Base-by-base conservation (phyloP, 2,888 invertebrate species). In the Pristionchus mayeri region DNA sequence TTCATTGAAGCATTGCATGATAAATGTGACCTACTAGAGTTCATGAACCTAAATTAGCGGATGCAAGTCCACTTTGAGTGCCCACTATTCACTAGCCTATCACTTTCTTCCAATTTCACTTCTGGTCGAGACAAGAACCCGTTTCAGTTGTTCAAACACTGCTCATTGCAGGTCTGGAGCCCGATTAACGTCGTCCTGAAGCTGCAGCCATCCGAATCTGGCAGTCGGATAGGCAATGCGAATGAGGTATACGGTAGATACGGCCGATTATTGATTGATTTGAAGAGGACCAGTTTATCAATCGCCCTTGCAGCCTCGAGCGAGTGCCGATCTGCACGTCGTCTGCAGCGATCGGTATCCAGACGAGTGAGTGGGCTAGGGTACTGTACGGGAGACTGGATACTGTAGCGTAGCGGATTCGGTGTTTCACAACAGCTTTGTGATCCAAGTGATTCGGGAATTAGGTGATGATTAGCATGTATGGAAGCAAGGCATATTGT, bases 321-420 rank as follows among this genome's bases (percentile, higher is more conserved):
- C 80, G 24, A 84, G 85, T 37, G 85, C 84, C 4, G 75, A 81
- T 34, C 84, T 87, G 7, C 82, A 81, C n/a, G 85, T 87, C 4
- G 85, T 79, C 18, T 87, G 87, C 40, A 81, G 75, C 21, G 44
- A 82, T 48, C 84, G 85, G 0, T 87, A 87, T 71, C 87, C 87
- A n/a, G 40, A 63, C 30, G 48, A 84, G 86, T 86, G 50, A 34
- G 63, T 37, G 44, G 40, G 40, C 40, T 54, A 18, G 21, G 9
- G n/a, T 44, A 57, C 27, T 24, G 37, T 54, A 52, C 24, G 30
- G 3, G 24, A 44, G 24, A 40, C 21, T 13, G 75, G 40, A 9
- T 44, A 13, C 13, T 44, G 63, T 63, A 63, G n/a, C 7, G 18
- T 3, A 54, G n/a, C 2, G 7, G 54, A n/a, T 18, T 9, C 50